These are phyloP conservation scores for Microcaecilia unicolor DNA, from an alignment of 2,797 vertebrate genomes.

Conservation along the genomic window DNA sequence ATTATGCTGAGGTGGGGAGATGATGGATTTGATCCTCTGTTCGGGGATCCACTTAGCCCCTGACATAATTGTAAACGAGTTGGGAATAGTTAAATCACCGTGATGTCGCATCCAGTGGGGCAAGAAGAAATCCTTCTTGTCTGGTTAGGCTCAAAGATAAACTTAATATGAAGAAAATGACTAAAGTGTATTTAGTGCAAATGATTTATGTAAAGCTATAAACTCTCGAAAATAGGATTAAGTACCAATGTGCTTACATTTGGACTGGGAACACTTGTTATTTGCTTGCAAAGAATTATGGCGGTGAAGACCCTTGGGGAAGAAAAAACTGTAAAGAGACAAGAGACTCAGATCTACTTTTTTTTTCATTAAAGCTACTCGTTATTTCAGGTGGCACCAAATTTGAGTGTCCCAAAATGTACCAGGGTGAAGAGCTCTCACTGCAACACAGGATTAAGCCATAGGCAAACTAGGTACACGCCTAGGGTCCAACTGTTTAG, in stretches of 20 bases:
- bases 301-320: conserved; percentile 26
- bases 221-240: conserved; percentile 44
- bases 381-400: conserved; percentile 28
- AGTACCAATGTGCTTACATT: conserved; percentile 40
- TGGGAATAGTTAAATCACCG: conserved; percentile 25
- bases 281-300: conserved; percentile 42
- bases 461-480: too few relatives aligned
- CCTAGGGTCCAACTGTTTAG: too few relatives aligned
- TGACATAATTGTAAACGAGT: conserved; percentile 32
- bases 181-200: conserved; percentile 32
- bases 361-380: conserved; percentile 45
- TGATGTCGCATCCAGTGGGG: conserved; percentile 37
- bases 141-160: conserved; percentile 38
- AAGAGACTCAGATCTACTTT: conserved; percentile 26
- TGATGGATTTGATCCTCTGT: conserved; percentile 20
- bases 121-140: conserved; percentile 31
- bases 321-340: conserved; percentile 22
- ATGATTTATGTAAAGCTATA: conserved; percentile 42
- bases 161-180: conserved; percentile 27
- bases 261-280: conserved; percentile 32
- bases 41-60: conserved; percentile 27
- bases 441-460: too few relatives aligned
- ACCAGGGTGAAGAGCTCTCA: too few relatives aligned
- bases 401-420: conserved; percentile 19
- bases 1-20: conserved; percentile 13